These are phyloP conservation scores for Prionace glauca DNA, from an alignment of 2,797 vertebrate genomes.

Conservation along the genomic window DNA sequence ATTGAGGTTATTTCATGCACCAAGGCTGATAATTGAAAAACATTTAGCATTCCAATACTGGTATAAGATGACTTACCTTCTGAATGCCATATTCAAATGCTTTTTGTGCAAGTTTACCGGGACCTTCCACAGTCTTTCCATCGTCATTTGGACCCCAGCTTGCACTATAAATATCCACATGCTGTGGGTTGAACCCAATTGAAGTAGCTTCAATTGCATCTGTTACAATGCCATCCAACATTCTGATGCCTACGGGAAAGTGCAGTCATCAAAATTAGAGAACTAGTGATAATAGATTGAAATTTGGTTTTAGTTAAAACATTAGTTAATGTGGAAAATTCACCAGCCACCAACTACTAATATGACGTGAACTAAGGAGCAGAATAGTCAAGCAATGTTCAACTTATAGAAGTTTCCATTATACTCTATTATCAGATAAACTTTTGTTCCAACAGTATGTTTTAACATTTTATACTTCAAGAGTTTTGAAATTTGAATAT, in stretches of 20 bases:
- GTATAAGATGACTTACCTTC: constrained; percentile 61
- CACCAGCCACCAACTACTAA: not conserved
- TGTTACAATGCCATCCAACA: constrained; percentile 94
- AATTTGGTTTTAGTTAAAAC: not conserved
- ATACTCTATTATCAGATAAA: not conserved
- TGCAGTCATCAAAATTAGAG: not conserved
- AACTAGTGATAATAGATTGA: not conserved
- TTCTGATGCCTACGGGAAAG: constrained; percentile 73
- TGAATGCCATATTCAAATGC: constrained; percentile 94
- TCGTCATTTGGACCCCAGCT: constrained; percentile 98
- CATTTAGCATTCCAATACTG: not conserved
- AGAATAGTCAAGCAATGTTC: not conserved
- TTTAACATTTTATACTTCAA: not conserved
- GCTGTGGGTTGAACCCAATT: constrained; percentile 88
- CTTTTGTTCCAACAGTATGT: not conserved
- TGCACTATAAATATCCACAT: constrained; percentile 95
- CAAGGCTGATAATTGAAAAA: not conserved
- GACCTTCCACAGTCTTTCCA: constrained; percentile 93
- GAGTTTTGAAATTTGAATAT: not conserved
- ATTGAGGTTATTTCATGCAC: too few species aligned
- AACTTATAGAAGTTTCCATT: not conserved
- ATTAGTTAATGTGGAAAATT: not conserved
- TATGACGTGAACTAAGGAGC: not conserved
- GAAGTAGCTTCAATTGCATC: constrained; percentile 97
- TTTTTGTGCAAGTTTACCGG: constrained; percentile 86